phyloP scores from a whole-genome alignment of 2,888 invertebrate species.

The Scaptomyza tumidula region DNA sequence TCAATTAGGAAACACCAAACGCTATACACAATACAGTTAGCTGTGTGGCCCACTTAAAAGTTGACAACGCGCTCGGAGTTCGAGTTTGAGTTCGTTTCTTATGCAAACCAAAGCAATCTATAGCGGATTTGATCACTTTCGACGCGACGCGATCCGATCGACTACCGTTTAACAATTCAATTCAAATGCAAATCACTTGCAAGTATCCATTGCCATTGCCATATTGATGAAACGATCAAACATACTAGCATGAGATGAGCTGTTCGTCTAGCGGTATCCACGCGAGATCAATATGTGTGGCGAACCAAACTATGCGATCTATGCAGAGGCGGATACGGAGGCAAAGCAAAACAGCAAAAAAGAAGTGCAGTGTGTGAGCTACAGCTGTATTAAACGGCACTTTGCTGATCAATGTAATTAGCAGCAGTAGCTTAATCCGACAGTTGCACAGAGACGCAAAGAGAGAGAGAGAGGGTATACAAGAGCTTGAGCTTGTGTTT shows the following conservation, averaged over 20 bases:
- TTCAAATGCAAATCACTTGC: conserved; percentile 75
- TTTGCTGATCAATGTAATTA: conserved; percentile 73
- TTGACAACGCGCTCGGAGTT: conserved; percentile 15
- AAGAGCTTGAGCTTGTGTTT: not conserved
- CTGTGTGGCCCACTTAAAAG: conserved; percentile 68
- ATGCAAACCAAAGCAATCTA: conserved; percentile 54
- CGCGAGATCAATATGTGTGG: conserved; percentile 34
- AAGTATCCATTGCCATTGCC: conserved; percentile 50
- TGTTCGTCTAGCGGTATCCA: conserved; percentile 61
- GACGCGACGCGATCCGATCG: conserved; percentile 57
- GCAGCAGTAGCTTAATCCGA: conserved; percentile 39
- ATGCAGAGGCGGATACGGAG: conserved; percentile 45
- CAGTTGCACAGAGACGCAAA: conserved; percentile 12
- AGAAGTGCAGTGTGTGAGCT: conserved; percentile 41
- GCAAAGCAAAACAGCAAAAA: conserved; percentile 23
- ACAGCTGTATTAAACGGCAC: conserved; percentile 67
- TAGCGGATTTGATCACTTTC: conserved; percentile 77
- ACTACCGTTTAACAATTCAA: conserved; percentile 76
- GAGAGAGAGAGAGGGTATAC: conserved; percentile 4
- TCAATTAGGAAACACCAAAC: conserved; percentile 63
- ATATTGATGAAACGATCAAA: conserved; percentile 57
- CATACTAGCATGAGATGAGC: conserved; percentile 33
- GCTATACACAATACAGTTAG: conserved; percentile 35
- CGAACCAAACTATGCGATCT: conserved; percentile 12
- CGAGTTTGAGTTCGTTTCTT: conserved; percentile 47